Base-by-base conservation (phyloP, 2,113 vertebrate species). In the Porphyrio hochstetteri region DNA sequence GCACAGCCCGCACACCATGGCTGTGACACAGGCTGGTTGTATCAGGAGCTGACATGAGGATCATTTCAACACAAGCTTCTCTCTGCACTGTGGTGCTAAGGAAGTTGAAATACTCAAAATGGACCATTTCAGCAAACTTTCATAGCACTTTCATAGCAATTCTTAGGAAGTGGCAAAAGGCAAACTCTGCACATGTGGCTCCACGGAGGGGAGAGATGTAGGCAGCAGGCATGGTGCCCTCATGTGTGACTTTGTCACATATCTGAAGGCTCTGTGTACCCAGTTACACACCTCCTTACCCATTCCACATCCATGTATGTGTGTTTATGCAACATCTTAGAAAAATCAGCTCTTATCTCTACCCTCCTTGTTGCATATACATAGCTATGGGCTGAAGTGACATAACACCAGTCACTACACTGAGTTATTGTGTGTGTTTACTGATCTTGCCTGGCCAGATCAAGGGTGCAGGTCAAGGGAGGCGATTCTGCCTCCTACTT, bases 211-310 rank as follows among this genome's bases (percentile, higher is more conserved):
- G 9, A 17, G 9, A 84, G 31, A 29, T 4, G 8, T 1, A 61
- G 7, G 20, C 17, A 77, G 24, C 0, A 0, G 24, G 9, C 7
- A 16, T 44, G 35, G 25, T 69, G 11, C 24, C 0, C 1, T 13
- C 16, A 61, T 44, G 16, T 44, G 42, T 23, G 16, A n/a, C 18
- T 63, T 46, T 4, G 18, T 53, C 15, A 70, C 4, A 4, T 12
- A 33, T 20, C 38, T 52, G 23, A 20, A 72, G 40, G 13, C 23
- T 40, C 20, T 78, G 4, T 29, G 14, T 50, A 31, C 12, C 29
- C 48, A 19, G 13, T 7, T 60, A 16, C 6, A 2, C 1, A 1
- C 4, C 28, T 83, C 24, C 55, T 44, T n/a, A 53, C 9, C 46
- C 18, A 11, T 2, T 31, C 42, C 21, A 29, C 55, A 59, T 29